phyloP scores from a whole-genome alignment of 2,888 invertebrate genomes.

The Mactromeris polynyma region DNA sequence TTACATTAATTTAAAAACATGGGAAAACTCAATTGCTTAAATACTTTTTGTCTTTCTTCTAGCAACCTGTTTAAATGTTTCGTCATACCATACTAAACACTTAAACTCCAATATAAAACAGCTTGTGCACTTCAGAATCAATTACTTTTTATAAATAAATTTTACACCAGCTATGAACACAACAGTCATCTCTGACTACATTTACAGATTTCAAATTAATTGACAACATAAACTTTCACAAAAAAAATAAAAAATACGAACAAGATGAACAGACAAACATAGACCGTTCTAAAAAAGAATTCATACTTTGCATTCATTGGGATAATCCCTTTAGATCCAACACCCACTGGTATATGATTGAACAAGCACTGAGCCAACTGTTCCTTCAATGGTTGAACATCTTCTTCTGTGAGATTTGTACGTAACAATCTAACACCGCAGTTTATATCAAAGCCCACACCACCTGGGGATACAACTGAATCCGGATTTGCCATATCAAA shows the following conservation, averaged over 20 bases:
- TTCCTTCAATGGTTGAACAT: constrained; percentile 97
- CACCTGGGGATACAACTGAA: constrained; percentile 98
- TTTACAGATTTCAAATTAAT: background rate
- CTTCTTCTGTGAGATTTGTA: constrained; percentile 97
- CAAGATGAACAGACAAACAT: too few relatives aligned
- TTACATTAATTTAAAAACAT: too few relatives aligned
- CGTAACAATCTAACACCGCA: constrained; percentile 98
- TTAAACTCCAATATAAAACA: too few relatives aligned
- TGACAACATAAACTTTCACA: background rate
- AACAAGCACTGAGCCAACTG: constrained; percentile 98
- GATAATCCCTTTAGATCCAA: constrained; percentile 99
- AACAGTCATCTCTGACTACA: background rate
- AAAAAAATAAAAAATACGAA: too few relatives aligned
- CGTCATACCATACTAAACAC: too few relatives aligned
- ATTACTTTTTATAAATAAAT: too few relatives aligned
- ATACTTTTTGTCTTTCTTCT: too few relatives aligned
- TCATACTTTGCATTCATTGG: constrained; percentile 90
- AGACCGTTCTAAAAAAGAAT: background rate
- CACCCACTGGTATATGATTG: constrained; percentile 99
- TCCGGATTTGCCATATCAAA: constrained; percentile 97
- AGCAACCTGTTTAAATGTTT: too few relatives aligned
- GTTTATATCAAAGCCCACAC: constrained; percentile 99
- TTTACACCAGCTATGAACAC: too few relatives aligned
- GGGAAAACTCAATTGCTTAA: too few relatives aligned
- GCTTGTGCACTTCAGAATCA: too few relatives aligned